These are phyloP conservation scores for Apodemia zela DNA, from an alignment of 2,888 invertebrate genomes.

Conservation along the genomic window DNA sequence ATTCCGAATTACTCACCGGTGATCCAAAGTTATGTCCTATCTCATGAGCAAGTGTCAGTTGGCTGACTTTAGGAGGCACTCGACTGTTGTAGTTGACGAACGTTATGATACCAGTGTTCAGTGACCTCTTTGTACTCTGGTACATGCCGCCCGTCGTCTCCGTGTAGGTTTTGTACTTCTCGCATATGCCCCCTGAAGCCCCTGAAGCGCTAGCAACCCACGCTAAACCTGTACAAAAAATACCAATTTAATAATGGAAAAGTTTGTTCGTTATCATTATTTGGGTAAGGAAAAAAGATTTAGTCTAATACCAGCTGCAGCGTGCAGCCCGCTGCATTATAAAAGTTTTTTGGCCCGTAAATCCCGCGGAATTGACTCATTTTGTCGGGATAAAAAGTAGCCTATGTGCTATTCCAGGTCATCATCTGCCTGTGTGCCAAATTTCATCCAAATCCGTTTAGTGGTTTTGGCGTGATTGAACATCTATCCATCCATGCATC, in stretches of 20 bases:
- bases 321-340: no score
- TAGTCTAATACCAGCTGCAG: no score
- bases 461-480: no score
- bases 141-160: constrained; percentile 97
- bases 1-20: constrained; percentile 84
- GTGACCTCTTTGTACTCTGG: constrained; percentile 94
- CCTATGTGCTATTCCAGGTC: no score
- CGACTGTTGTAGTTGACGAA: constrained; percentile 98
- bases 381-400: no score
- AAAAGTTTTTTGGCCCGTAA: no score
- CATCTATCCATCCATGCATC: no score
- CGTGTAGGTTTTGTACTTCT: constrained; percentile 97
- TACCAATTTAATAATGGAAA: background rate
- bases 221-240: constrained; percentile 86
- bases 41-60: constrained; percentile 98
- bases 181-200: constrained; percentile 99
- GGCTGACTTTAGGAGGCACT: constrained; percentile 98
- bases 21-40: constrained; percentile 99
- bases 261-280: no score
- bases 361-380: no score
- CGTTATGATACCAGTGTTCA: constrained; percentile 99
- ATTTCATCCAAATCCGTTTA: no score
- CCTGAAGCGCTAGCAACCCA: constrained; percentile 99
- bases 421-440: no score
- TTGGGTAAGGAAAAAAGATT: no score